Base-by-base conservation (phyloP, 2,797 vertebrate genomes). In the Morus bassanus region DNA sequence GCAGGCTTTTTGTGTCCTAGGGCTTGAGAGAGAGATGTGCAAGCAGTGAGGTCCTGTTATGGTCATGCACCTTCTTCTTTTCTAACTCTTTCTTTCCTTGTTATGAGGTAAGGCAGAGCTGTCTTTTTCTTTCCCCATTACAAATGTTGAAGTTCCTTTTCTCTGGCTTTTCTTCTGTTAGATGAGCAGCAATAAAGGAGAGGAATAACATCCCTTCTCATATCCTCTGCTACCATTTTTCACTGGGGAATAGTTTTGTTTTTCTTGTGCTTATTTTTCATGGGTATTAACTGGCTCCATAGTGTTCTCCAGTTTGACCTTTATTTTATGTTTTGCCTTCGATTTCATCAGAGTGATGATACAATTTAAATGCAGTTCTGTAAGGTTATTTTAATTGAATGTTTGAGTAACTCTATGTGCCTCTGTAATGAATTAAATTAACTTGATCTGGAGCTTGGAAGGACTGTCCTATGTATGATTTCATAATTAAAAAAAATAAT, bases 281-380 rank as follows among this genome's bases (percentile, higher is more conserved):
- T 89, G 83, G 43, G 61, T 93, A 79, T 96, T 96, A 93, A 85
- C 90, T 95, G 96, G 77, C 35, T 93, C 63, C 31, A 9, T 56
- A 74, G 54, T 45, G 45, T 93, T 94, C 77, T 94, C 68, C 70
- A 57, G 54, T 76, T 94, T 96, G 84, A 95, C 67, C 90, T 97
- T 93, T 95, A 75, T 88, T 96, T 94, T 96, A 67, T 92, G 74
- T 96, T 96, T 96, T 96, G 85, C 72, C 89, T 93, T 80, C 65
- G 61, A 83, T 96, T 92, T 86, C 9, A 8, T 95, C 84, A 86
- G 73, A 94, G 43, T 79, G 89, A 87, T 87, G 67, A 60, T 93
- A 89, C 73, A 94, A 91, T 94, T 93, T 85, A 95, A 89, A 81
- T 88, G 80, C 59, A 75, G 50, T 89, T 85, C 68, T 92, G 28